These are phyloP conservation scores for Cetoscarus ocellatus DNA, from an alignment of 2,797 vertebrate genomes.

Conservation along the genomic window DNA sequence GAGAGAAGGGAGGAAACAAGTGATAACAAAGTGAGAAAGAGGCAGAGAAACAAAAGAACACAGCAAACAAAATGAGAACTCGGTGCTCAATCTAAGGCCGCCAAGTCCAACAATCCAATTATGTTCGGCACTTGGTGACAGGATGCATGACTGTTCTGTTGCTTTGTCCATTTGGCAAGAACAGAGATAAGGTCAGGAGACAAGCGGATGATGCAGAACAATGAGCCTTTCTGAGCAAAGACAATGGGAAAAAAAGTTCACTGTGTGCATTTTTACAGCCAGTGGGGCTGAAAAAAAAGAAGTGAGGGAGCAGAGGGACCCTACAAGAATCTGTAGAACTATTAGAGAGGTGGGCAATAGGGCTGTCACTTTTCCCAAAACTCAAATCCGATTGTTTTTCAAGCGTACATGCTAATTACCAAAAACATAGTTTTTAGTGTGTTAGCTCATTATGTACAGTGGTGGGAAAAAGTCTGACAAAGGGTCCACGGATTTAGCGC, in stretches of 20 bases:
- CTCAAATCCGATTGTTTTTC: no score
- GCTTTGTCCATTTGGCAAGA: slow-evolving; percentile 65
- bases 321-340: not conserved
- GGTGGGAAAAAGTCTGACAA: no score
- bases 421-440: no score
- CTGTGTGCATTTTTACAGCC: not conserved
- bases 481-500: no score
- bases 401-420: no score
- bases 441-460: no score
- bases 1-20: slow-evolving; percentile 37
- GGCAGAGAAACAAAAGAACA: slow-evolving; percentile 23
- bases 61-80: slow-evolving; percentile 49
- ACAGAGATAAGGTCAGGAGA: slow-evolving; percentile 61
- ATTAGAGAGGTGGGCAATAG: not conserved
- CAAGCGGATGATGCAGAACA: slow-evolving; percentile 47
- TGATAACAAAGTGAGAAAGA: slow-evolving; percentile 35
- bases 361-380: no score
- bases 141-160: slow-evolving; percentile 57
- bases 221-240: slow-evolving; percentile 35
- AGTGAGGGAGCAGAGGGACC: not conserved
- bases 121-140: slow-evolving; percentile 54
- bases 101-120: slow-evolving; percentile 61
- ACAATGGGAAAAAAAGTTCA: slow-evolving; percentile 25
- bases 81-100: slow-evolving; percentile 41
- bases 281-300: not conserved